Evolutionary conservation across 2,797 vertebrate genomes (phyloP), one percentile per base, ranked within the genome.

Genomic region (Fistularia commersonii): DNA sequence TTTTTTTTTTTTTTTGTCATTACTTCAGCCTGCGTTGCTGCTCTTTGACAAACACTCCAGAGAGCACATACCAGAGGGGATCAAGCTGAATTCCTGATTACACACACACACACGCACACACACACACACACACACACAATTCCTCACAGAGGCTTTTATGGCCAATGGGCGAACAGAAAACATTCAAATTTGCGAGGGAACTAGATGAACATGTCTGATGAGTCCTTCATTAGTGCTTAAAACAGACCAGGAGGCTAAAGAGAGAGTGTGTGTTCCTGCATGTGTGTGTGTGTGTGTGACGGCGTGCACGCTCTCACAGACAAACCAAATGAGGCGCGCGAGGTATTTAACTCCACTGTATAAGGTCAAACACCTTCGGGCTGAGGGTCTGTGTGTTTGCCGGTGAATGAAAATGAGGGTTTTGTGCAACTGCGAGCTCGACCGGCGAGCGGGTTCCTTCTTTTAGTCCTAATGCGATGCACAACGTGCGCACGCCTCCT

Each of bases 1-100:
- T 45, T 54, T 47, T 57, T 76, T 51, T 61, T 72, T 74, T 45
- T 54, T 47, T 57, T 76, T 70, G 72, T 76, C 57, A 7, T 74
- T 70, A 77, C 75, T 75, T 65, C 61, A 77, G 76, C 60, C 66
- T 75, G 58, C 61, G 67, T 74, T 70, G 65, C 72, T 86, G 80
- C 77, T 82, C 86, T 88, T 85, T 88, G 82, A 83, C 82, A 86
- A 83, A 80, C 71, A 76, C 79, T 83, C 78, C 79, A 40, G 1
- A 80, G 67, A 83, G 77, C 83, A 83, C 87, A 88, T 87, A 86
- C 85, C 84, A 87, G 77, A 88, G 83, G 81, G 85, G 83, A 86
- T 88, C 83, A 88, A 68, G 71, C 69, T 6, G 52, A 69, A 73
- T 77, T 81, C 79, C 79, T 81, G 72, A 85, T 81, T 74, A 71